Percentiles rank a stretch among this genome's conserved stretches.
Evolutionary conservation across 2,113 vertebrate species (phyloP).

Genomic region (Sporophila hypoxantha): DNA sequence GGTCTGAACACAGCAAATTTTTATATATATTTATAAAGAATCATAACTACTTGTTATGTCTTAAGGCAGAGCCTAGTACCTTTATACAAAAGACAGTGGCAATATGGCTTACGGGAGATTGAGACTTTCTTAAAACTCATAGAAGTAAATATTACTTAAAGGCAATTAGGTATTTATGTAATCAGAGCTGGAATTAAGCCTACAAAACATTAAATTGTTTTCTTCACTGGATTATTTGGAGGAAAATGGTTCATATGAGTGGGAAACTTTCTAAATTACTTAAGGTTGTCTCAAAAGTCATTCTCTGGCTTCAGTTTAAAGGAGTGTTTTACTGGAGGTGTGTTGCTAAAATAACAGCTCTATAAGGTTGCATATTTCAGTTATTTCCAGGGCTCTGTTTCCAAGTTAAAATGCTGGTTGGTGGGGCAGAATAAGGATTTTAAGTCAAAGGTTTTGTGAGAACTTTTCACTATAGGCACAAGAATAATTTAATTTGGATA

Average conservation of each 20-base stretch:
- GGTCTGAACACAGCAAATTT: neutral
- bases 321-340: neutral
- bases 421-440: slow-evolving; percentile 36
- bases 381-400: neutral
- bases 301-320: neutral
- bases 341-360: neutral
- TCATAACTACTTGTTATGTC: neutral
- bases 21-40: neutral
- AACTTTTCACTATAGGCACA: neutral
- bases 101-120: neutral
- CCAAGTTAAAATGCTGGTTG: neutral
- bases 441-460: slow-evolving; percentile 23
- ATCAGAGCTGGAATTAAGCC: neutral
- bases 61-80: neutral
- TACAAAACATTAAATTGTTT: neutral
- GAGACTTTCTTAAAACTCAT: neutral
- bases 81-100: neutral
- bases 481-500: slow-evolving; percentile 20
- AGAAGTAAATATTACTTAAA: neutral
- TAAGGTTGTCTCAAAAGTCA: neutral
- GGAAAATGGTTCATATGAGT: neutral
- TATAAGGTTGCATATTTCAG: neutral
- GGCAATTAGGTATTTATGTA: neutral
- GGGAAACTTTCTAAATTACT: neutral
- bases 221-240: neutral